Evolutionary conservation across 2,113 vertebrate genomes (phyloP).

Genomic region (Acanthisitta chloris): DNA sequence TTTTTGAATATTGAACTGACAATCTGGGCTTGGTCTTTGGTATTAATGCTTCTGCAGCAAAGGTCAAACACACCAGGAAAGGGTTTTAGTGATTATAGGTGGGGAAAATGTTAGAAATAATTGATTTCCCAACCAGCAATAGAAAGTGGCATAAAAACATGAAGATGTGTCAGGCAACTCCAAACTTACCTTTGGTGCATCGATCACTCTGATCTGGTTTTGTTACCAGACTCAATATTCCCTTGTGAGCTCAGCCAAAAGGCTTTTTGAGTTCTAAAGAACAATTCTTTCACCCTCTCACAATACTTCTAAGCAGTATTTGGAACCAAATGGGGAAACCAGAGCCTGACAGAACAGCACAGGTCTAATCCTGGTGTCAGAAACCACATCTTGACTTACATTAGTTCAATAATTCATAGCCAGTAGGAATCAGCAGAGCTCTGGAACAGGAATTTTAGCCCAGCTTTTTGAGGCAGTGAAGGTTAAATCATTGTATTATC

Average conservation of each 20-base stretch:
- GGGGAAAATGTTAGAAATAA: background rate
- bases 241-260: background rate
- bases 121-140: no score
- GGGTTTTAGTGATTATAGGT: background rate
- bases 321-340: background rate
- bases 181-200: background rate
- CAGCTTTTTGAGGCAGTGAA: background rate
- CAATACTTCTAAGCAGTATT: background rate
- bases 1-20: background rate
- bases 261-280: background rate
- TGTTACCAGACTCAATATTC: background rate
- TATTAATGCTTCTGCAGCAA: background rate
- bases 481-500: background rate
- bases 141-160: background rate
- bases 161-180: background rate
- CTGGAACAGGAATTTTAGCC: background rate
- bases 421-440: background rate
- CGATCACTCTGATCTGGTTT: background rate
- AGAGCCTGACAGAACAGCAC: background rate
- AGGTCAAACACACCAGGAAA: background rate
- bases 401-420: background rate
- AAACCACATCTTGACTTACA: background rate
- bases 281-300: background rate
- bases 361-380: background rate
- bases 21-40: background rate